A percentile compares a stretch with the other conserved stretches of the same genome.
phyloP scores from a whole-genome alignment of 2,797 vertebrate species.

The Danio albolineatus region DNA sequence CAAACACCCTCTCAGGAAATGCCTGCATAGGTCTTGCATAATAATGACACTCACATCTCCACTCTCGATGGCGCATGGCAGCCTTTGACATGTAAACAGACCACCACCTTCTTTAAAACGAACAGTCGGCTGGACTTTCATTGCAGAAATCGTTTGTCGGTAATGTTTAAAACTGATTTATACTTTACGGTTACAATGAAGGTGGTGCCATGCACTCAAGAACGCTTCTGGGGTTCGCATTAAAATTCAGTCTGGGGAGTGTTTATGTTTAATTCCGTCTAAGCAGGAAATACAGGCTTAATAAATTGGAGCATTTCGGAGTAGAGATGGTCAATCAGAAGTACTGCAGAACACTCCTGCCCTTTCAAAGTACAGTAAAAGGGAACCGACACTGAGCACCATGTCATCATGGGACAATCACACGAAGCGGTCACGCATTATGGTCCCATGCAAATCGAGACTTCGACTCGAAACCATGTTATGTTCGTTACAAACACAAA shows the following conservation, averaged over 20 bases:
- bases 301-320: constrained; percentile 65
- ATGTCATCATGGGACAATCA: constrained; percentile 52
- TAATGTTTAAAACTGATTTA: constrained; percentile 29
- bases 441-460: constrained; percentile 47
- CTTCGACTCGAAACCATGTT: constrained; percentile 41
- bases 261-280: constrained; percentile 63
- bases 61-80: constrained; percentile 17
- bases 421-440: constrained; percentile 46
- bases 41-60: constrained; percentile 42
- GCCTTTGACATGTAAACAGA: constrained; percentile 28
- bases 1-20: constrained; percentile 50
- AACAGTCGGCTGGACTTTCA: constrained; percentile 42
- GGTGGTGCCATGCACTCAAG: constrained; percentile 45
- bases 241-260: constrained; percentile 46
- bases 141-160: constrained; percentile 39
- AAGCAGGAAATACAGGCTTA: constrained; percentile 56
- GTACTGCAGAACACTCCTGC: constrained; percentile 54
- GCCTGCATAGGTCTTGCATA: constrained; percentile 56
- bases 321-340: constrained; percentile 62
- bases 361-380: constrained; percentile 53
- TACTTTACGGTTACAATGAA: constrained; percentile 28
- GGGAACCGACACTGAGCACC: constrained; percentile 62
- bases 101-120: constrained; percentile 41
- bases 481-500: constrained; percentile 37
- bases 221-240: constrained; percentile 33